Percentiles rank a stretch among this genome's conserved stretches.
These are phyloP conservation scores for Melopsittacus undulatus DNA, from an alignment of 2,797 vertebrate genomes.

Conservation along the genomic window DNA sequence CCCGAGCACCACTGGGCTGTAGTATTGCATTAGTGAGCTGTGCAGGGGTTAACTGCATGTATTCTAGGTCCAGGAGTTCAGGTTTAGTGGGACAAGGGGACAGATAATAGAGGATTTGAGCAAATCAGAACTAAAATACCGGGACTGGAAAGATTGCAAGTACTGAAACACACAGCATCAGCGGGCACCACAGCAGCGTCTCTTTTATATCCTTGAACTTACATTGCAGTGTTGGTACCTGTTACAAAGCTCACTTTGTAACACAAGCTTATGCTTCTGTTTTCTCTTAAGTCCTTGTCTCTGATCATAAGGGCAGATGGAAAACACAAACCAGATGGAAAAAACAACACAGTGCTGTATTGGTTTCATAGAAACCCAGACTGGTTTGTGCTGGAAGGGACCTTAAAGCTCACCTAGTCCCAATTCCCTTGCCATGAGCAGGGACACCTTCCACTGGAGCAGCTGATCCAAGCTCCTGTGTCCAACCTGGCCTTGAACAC, in stretches of 20 bases:
- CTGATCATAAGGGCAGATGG: neutral
- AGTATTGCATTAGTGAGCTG: fast-evolving
- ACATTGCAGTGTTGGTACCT: fast-evolving
- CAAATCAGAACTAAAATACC: neutral
- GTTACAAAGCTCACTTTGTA: fast-evolving
- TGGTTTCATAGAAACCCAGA: neutral
- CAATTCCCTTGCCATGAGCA: too few species aligned
- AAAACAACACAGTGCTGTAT: fast-evolving
- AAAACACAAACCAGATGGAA: neutral
- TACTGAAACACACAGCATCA: fast-evolving
- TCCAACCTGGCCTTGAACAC: too few species aligned
- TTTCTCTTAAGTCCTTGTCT: neutral
- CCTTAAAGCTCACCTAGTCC: too few species aligned
- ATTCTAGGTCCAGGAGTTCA: fast-evolving
- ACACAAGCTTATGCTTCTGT: too few species aligned
- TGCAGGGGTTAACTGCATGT: fast-evolving
- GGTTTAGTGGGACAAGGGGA: fast-evolving
- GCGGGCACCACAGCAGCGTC: fast-evolving
- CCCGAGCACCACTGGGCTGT: fast-evolving
- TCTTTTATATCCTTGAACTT: fast-evolving
- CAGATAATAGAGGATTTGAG: fast-evolving
- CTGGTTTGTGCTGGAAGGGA: neutral
- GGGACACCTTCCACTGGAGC: too few species aligned
- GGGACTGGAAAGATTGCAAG: neutral
- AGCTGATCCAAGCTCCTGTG: too few species aligned